Evolutionary conservation across 2,888 invertebrate genomes (phyloP).

Genomic region (Aphodius granarius): DNA sequence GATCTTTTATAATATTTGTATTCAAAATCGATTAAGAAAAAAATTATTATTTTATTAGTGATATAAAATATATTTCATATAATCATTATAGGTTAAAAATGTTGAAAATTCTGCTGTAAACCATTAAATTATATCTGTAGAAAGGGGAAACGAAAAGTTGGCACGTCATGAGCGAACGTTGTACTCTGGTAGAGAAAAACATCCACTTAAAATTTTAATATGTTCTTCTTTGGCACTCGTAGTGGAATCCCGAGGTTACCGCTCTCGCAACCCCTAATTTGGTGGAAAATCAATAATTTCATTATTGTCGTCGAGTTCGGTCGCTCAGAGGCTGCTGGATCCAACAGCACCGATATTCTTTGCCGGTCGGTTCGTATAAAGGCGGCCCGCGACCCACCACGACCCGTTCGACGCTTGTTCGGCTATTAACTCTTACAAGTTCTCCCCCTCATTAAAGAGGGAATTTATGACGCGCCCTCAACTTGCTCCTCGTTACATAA

Average conservation of each 20-base stretch:
- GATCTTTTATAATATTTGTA: no score
- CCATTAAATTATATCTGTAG: background rate
- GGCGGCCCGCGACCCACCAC: slow-evolving; percentile 2
- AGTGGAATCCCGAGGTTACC: slow-evolving; percentile 6
- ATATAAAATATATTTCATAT: no score
- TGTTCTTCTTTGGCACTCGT: slow-evolving; percentile 38
- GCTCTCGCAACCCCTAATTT: slow-evolving; percentile 43
- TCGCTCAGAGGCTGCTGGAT: background rate
- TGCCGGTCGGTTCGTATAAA: background rate
- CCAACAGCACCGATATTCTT: background rate
- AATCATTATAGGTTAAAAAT: no score
- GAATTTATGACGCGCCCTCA: slow-evolving; percentile 9
- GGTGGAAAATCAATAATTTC: slow-evolving; percentile 45
- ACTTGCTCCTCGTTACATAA: background rate
- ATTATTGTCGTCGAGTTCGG: slow-evolving; percentile 39
- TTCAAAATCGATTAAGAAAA: no score
- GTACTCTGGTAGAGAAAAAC: slow-evolving; percentile 31
- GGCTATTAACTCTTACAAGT: slow-evolving; percentile 27
- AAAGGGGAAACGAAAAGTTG: background rate
- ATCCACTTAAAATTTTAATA: slow-evolving; percentile 47
- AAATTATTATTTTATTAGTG: no score
- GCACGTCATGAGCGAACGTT: background rate
- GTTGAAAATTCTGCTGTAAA: background rate
- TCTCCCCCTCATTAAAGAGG: slow-evolving; percentile 16
- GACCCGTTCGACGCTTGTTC: slow-evolving; percentile 19